Evolutionary conservation across 2,888 invertebrate species (phyloP).

Genomic region (Ormyrus labotus): DNA sequence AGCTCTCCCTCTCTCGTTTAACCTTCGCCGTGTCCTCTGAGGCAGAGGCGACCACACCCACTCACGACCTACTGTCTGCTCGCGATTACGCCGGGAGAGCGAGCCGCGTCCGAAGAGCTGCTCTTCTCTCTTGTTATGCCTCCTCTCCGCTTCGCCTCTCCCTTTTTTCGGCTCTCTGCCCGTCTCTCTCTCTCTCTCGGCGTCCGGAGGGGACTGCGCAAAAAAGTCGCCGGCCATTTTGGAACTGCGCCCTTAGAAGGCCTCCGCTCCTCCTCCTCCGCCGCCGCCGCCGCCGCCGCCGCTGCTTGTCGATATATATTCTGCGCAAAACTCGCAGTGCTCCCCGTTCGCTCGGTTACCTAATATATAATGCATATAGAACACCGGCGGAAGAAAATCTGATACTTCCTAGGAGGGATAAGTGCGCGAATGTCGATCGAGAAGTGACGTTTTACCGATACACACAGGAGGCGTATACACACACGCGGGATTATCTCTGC

Average conservation of each 20-base stretch:
- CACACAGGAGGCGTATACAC: too few species aligned
- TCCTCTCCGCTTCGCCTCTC: not conserved
- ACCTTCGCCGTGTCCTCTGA: slow-evolving; percentile 66
- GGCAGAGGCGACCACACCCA: slow-evolving; percentile 61
- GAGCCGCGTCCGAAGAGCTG: slow-evolving; percentile 5
- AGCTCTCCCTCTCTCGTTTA: slow-evolving; percentile 56
- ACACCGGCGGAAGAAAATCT: too few species aligned
- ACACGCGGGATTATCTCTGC: too few species aligned
- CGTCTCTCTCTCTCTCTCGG: slow-evolving; percentile 26
- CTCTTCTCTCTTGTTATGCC: not conserved
- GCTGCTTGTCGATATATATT: not conserved
- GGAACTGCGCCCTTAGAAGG: slow-evolving; percentile 21
- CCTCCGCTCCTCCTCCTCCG: too few species aligned
- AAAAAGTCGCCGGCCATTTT: slow-evolving; percentile 28
- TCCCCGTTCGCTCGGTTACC: not conserved
- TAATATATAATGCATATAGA: too few species aligned
- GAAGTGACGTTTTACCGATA: too few species aligned
- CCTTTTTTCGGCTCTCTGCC: not conserved
- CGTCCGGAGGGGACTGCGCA: not conserved
- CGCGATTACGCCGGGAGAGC: slow-evolving; percentile 39
- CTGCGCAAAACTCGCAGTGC: not conserved
- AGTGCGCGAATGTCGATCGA: too few species aligned
- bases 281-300: not conserved
- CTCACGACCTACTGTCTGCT: slow-evolving; percentile 56
- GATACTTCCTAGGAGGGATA: too few species aligned